Evolutionary conservation across 2,113 vertebrate species (phyloP).

Genomic region (Pongo pygmaeus): DNA sequence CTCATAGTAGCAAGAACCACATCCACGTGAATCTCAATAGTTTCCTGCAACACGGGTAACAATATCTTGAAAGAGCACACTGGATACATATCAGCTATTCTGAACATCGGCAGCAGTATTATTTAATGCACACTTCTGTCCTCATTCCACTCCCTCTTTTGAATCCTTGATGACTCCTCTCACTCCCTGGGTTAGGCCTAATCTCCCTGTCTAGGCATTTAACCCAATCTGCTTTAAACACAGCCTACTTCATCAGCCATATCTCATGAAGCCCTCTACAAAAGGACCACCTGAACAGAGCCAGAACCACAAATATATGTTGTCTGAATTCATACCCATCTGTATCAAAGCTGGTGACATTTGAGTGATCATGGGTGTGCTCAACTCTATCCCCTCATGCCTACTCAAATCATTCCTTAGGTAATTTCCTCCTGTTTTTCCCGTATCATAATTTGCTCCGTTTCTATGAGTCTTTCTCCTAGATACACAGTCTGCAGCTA

Average conservation of each 20-base stretch:
- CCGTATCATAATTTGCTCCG: not conserved
- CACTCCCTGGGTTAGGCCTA: not conserved
- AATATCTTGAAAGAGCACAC: not conserved
- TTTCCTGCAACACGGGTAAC: not conserved
- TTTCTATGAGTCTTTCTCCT: not conserved
- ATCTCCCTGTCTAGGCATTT: not conserved
- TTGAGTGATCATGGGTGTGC: not conserved
- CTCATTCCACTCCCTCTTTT: not conserved
- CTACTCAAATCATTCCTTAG: not conserved
- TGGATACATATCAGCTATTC: not conserved
- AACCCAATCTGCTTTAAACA: not conserved
- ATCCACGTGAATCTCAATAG: not conserved
- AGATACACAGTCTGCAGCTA: not conserved
- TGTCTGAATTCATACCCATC: not conserved
- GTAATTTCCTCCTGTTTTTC: not conserved
- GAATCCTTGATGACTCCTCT: too few relatives aligned
- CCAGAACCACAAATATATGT: not conserved
- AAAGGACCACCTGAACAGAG: too few relatives aligned
- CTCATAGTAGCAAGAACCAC: not conserved
- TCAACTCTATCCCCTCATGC: not conserved
- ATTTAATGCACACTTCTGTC: too few relatives aligned
- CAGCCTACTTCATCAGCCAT: not conserved
- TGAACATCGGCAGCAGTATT: not conserved
- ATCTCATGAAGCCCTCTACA: too few relatives aligned
- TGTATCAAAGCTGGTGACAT: not conserved